These are phyloP conservation scores for Xylota segnis DNA, from an alignment of 2,888 invertebrate species.

Conservation along the genomic window DNA sequence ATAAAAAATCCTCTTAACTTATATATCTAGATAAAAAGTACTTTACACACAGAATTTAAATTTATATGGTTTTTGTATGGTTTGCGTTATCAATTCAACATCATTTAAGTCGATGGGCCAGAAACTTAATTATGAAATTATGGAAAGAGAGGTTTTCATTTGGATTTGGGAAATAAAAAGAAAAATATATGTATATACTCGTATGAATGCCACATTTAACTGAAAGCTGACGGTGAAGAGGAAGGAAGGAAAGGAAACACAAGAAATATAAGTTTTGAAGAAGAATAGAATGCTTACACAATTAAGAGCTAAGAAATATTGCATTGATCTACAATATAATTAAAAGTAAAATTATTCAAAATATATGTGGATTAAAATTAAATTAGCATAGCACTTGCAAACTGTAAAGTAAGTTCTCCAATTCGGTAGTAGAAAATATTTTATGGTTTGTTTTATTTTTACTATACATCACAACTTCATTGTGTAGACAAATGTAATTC, in stretches of 20 bases:
- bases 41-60: constrained; percentile 61
- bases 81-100: constrained; percentile 22
- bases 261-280: not conserved
- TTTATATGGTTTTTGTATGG: constrained; percentile 23
- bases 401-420: not conserved
- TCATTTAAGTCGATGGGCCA: constrained; percentile 57
- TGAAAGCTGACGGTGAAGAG: too few relatives aligned
- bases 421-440: not conserved
- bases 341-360: constrained; percentile 13
- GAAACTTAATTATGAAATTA: constrained; percentile 18
- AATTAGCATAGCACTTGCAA: constrained; percentile 19
- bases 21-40: constrained; percentile 74
- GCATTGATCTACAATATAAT: constrained; percentile 29
- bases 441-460: not conserved
- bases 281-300: not conserved
- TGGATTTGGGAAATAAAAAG: too few relatives aligned
- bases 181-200: not conserved
- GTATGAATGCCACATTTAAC: not conserved
- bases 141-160: not conserved
- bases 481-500: constrained; percentile 2
- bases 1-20: constrained; percentile 68
- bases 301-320: constrained; percentile 22
- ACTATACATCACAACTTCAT: constrained; percentile 4
- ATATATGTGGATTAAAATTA: not conserved
- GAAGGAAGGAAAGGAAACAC: too few relatives aligned